Conservation (phyloP, 2,888 invertebrate genomes). For the Drosophila nigricruria region DNA sequence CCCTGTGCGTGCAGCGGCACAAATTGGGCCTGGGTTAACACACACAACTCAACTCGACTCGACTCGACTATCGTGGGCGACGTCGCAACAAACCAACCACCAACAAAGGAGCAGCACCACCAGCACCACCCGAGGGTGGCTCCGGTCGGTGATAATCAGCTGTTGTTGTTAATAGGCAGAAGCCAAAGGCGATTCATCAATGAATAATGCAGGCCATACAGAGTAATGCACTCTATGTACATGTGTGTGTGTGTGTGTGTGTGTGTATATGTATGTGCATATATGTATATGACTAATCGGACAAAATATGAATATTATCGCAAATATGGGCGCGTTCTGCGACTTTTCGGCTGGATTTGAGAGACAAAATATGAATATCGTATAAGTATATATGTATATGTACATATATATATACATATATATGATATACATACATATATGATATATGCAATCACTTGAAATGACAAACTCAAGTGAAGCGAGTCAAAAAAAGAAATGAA, state of each 20-base stretch:
- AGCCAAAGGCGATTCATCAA: slow-evolving; percentile 1
- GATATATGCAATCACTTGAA: slow-evolving; percentile 15
- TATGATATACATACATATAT: background rate
- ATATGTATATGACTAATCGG: slow-evolving; percentile 19
- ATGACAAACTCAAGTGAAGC: slow-evolving; percentile 39
- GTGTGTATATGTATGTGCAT: background rate
- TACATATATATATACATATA: background rate
- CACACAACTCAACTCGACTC: slow-evolving; percentile 47
- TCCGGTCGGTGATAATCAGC: slow-evolving; percentile 48
- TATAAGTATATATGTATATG: background rate
- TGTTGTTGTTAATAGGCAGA: slow-evolving; percentile 32
- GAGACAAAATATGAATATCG: slow-evolving; percentile 9
- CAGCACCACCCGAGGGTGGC: slow-evolving; percentile 22
- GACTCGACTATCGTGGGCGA: slow-evolving; percentile 5
- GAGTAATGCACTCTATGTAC: background rate
- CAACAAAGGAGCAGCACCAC: slow-evolving; percentile 4
- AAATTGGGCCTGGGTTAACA: slow-evolving; percentile 53
- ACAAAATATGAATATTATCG: slow-evolving; percentile 3
- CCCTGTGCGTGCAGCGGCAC: slow-evolving; percentile 41
- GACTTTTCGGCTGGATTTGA: slow-evolving; percentile 18
- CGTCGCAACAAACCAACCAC: slow-evolving; percentile 8
- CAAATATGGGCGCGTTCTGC: slow-evolving; percentile 37
- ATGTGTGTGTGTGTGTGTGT: background rate
- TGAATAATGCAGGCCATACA: slow-evolving; percentile 32
- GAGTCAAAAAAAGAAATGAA: background rate